Base-by-base conservation (phyloP, 1,140 invertebrate species). In the Drosophila tristis region DNA sequence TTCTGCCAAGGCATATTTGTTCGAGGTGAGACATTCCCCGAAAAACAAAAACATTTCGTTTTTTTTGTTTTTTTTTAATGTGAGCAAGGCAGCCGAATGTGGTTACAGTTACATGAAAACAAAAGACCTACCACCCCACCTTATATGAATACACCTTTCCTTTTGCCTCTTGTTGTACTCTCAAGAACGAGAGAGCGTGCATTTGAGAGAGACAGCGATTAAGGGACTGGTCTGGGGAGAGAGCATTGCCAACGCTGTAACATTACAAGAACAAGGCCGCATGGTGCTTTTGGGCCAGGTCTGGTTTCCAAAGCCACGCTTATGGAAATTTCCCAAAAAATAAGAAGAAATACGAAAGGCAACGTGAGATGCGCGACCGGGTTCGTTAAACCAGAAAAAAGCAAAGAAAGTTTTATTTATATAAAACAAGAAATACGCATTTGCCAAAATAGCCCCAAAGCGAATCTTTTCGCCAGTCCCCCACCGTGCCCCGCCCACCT, bases 331-430 rank as follows among this genome's bases (percentile, higher is more conserved):
- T 50, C 31, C 80, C 53, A 74, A 49, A 49, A 48, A 63, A 11
- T 44, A 44, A 71, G 45, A 61, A 15, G 29, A 39, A 26, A 26
- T 23, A 44, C 23, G 29, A 13, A 39, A 39, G 35, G 35, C 35
- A 39, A 39, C 35, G 11, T 11, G 35, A 20, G 11, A 25, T 55
- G 54, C 9, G 16, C 35, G 25, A 26, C 25, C 6, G 59, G 68
- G 80, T 84, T 84, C 80, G 82, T 84, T 85, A 84, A 85, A 85
- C 80, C 44, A 48, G 9, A 26, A n/a, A 26, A 31, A 64, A 26
- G 45, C 23, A 7, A 26, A 56, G 16, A 64, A 4, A 11, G 43
- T 64, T 76, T 84, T 84, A 84, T 84, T 84, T 84, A 51, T 82
- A 81, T 59, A 51, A 58, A 47, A 58, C 44, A 79, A 74, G 76